Percentiles rank a stretch among this genome's conserved stretches.
These are phyloP conservation scores for Perca fluviatilis DNA, from an alignment of 2,113 vertebrate genomes.

Conservation along the genomic window DNA sequence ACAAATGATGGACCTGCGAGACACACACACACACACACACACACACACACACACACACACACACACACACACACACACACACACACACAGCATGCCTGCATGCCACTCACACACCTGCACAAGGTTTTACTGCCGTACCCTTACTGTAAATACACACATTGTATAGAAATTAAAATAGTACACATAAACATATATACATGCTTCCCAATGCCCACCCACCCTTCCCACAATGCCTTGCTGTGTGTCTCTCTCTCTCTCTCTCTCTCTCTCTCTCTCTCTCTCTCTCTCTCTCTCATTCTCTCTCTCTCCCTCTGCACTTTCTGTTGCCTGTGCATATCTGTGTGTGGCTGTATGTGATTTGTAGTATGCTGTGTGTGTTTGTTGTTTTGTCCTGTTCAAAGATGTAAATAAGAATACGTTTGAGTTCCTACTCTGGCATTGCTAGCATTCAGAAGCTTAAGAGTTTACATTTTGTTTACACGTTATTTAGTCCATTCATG, in stretches of 20 bases:
- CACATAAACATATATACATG: not conserved
- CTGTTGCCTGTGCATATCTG: constrained; percentile 30
- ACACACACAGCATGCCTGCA: constrained; percentile 51
- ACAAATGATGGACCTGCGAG: constrained; percentile 31
- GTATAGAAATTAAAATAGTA: constrained; percentile 22
- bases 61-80: constrained; percentile 1
- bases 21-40: constrained; percentile 16
- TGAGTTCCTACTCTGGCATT: constrained; percentile 8
- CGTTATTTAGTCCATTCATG: constrained; percentile 32
- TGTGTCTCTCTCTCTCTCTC: not conserved
- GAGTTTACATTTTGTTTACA: constrained; percentile 69
- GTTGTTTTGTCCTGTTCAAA: constrained; percentile 20
- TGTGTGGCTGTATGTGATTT: constrained; percentile 30
- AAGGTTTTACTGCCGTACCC: constrained; percentile 41
- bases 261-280: too few species aligned
- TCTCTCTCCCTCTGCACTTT: not conserved
- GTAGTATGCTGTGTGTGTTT: constrained; percentile 5
- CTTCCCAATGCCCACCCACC: not conserved
- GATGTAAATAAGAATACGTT: constrained; percentile 27
- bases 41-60: constrained; percentile 20
- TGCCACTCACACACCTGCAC: constrained; percentile 36
- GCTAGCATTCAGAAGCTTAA: constrained; percentile 31
- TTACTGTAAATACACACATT: constrained; percentile 16
- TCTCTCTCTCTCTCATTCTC: too few species aligned
- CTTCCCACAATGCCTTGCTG: constrained; percentile 62